phyloP scores from a whole-genome alignment of 2,113 vertebrate genomes.

The Colinus virginianus region DNA sequence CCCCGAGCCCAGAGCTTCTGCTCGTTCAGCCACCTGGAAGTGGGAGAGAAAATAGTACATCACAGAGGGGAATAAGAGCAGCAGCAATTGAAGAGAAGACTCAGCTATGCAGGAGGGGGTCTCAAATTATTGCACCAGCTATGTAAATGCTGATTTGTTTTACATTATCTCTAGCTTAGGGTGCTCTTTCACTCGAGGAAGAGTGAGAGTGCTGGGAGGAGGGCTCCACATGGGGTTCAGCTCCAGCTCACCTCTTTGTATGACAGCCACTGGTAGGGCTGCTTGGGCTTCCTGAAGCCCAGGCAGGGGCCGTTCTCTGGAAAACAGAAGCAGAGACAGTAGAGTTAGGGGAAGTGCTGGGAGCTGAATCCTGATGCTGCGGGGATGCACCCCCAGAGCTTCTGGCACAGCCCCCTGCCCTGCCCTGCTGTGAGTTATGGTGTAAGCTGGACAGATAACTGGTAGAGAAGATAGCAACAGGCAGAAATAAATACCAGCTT shows the following conservation, averaged over 20 bases:
- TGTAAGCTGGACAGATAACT: background rate
- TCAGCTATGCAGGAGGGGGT: background rate
- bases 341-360: background rate
- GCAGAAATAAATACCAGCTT: background rate
- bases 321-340: conserved; percentile 14
- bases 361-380: background rate
- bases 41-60: background rate
- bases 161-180: background rate
- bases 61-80: background rate
- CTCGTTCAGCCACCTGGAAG: conserved; percentile 88
- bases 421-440: background rate
- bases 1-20: conserved; percentile 93
- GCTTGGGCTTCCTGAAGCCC: conserved; percentile 92
- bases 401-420: background rate
- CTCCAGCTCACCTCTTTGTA: conserved; percentile 91
- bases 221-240: no score
- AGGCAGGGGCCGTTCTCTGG: conserved; percentile 93
- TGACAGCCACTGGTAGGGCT: conserved; percentile 96
- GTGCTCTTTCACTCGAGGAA: accelerated
- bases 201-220: no score
- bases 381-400: background rate
- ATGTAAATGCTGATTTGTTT: background rate
- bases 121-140: background rate
- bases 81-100: background rate
- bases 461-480: background rate